Percentiles rank a stretch among this genome's conserved stretches.
Evolutionary conservation across 2,113 vertebrate genomes (phyloP).

Genomic region (Silurus glanis): DNA sequence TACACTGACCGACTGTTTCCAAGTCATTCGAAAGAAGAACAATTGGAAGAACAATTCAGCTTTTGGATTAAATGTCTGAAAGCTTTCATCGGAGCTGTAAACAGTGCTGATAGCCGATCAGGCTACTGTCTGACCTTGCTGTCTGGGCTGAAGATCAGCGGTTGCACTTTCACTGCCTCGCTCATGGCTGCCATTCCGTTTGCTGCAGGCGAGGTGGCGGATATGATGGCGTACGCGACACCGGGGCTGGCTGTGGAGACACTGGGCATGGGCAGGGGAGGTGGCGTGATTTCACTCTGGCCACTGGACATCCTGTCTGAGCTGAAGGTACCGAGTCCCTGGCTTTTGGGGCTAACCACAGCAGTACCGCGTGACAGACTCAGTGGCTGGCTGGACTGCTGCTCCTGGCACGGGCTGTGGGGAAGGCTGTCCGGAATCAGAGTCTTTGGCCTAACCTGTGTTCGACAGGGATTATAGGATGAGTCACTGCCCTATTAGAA

Average conservation of each 20-base stretch:
- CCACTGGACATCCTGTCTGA: slow-evolving; percentile 72
- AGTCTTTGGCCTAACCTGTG: slow-evolving; percentile 98
- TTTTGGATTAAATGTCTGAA: slow-evolving; percentile 6
- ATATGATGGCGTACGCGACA: slow-evolving; percentile 94
- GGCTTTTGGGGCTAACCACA: slow-evolving; percentile 83
- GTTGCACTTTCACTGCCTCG: slow-evolving; percentile 86
- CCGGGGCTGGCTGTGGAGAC: slow-evolving; percentile 66
- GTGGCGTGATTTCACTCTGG: slow-evolving; percentile 60
- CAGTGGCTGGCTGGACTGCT: slow-evolving; percentile 81
- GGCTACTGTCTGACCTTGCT: slow-evolving; percentile 74
- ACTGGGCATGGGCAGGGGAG: slow-evolving; percentile 53
- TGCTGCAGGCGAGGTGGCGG: slow-evolving; percentile 78
- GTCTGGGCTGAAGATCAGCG: slow-evolving; percentile 83
- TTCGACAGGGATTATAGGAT: background rate
- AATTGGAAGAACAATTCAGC: background rate
- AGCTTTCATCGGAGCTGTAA: background rate
- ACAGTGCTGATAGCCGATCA: background rate
- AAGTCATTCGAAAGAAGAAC: background rate
- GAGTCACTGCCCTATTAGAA: background rate
- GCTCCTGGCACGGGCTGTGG: slow-evolving; percentile 79
- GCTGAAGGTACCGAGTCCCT: slow-evolving; percentile 86
- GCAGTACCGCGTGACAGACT: slow-evolving; percentile 83
- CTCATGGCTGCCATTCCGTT: slow-evolving; percentile 76
- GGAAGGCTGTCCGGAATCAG: slow-evolving; percentile 97
- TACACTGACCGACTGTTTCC: background rate